phyloP scores from a whole-genome alignment of 2,888 invertebrate species.

The Chymomyza amoena region DNA sequence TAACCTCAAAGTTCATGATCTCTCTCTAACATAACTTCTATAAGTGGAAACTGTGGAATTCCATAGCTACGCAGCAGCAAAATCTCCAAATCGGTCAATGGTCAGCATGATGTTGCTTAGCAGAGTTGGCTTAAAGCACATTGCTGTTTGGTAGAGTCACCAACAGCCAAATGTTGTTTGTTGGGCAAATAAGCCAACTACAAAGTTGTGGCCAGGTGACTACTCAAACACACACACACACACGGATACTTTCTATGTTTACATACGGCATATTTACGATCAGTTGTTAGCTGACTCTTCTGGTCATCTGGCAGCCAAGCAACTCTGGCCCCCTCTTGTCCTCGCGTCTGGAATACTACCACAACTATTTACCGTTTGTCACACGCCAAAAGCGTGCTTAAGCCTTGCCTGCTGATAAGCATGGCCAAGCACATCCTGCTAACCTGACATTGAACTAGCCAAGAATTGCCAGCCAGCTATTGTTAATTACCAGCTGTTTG shows the following conservation, averaged over 20 bases:
- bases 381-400: conserved; percentile 25
- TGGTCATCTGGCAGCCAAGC: conserved; percentile 5
- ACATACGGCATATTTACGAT: conserved; percentile 67
- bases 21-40: conserved; percentile 44
- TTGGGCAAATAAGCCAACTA: conserved; percentile 59
- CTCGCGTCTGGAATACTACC: conserved; percentile 4
- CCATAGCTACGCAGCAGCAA: conserved; percentile 57
- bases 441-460: conserved; percentile 31
- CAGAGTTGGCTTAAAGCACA: background rate
- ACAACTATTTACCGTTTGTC: conserved; percentile 20
- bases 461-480: conserved; percentile 21
- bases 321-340: background rate
- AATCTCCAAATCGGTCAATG: conserved; percentile 61
- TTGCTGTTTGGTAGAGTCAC: background rate
- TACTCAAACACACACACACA: conserved; percentile 21
- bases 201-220: conserved; percentile 30
- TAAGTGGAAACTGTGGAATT: conserved; percentile 53
- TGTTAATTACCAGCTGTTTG: conserved; percentile 69
- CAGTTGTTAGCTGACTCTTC: conserved; percentile 15
- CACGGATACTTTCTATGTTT: conserved; percentile 43
- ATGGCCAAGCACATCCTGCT: background rate
- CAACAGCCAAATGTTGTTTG: conserved; percentile 52
- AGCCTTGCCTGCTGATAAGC: conserved; percentile 1
- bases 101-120: conserved; percentile 21
- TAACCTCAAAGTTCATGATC: conserved; percentile 68